Conservation (phyloP, 2,113 vertebrate species). For the Cyrtonyx montezumae region DNA sequence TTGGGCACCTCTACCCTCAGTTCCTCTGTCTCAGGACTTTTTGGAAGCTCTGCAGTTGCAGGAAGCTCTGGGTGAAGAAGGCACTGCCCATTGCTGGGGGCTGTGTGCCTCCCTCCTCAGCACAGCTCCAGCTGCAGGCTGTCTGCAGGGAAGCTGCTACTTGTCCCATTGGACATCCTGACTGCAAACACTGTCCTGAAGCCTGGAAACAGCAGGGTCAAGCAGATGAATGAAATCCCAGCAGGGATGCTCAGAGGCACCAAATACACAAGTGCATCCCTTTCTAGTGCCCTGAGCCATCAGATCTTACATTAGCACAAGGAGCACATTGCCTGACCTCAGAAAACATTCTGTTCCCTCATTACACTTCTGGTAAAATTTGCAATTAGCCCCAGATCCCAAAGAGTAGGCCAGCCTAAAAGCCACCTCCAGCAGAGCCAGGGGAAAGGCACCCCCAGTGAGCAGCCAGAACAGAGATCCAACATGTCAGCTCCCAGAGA, state of each 20-base stretch:
- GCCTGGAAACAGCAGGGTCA: background rate
- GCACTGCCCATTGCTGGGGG: accelerated
- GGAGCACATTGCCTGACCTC: background rate
- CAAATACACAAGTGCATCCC: background rate
- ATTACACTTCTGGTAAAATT: background rate
- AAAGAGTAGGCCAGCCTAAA: background rate
- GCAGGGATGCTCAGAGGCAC: background rate
- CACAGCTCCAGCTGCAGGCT: accelerated
- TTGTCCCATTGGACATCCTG: background rate
- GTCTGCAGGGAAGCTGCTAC: accelerated
- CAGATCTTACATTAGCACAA: background rate
- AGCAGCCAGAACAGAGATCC: background rate
- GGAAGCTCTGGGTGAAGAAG: background rate
- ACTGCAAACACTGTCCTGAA: background rate
- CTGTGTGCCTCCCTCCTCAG: background rate
- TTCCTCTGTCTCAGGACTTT: background rate
- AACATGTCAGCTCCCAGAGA: background rate
- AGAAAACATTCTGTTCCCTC: background rate
- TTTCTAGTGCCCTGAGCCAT: background rate
- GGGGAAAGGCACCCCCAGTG: background rate
- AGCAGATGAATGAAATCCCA: background rate
- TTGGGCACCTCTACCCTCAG: background rate
- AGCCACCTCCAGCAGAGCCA: background rate
- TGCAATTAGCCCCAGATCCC: background rate
- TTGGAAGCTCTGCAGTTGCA: background rate